Percentiles rank a stretch among this genome's conserved stretches.
Conservation (phyloP, 1,140 invertebrate genomes). For the Danaus melanippus region DNA sequence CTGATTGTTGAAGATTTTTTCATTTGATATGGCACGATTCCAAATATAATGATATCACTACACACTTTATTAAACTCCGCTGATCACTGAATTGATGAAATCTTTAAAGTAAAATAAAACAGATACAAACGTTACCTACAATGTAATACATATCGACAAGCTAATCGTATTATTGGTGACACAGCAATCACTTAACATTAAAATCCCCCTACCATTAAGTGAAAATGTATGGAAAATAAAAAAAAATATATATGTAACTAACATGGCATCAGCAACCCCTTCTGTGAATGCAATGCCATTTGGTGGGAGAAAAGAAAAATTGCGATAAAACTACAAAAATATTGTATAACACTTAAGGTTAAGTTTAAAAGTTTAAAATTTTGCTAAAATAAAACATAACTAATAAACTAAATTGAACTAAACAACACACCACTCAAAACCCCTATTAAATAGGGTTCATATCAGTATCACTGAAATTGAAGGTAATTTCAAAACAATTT, state of each 20-base stretch:
- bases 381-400: constrained; percentile 72
- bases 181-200: constrained; percentile 67
- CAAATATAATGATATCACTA: constrained; percentile 30
- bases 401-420: constrained; percentile 73
- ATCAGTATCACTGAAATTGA: constrained; percentile 65
- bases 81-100: constrained; percentile 48
- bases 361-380: constrained; percentile 58
- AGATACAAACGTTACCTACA: constrained; percentile 41
- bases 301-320: constrained; percentile 67
- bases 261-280: constrained; percentile 49
- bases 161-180: constrained; percentile 70
- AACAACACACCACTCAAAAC: constrained; percentile 64
- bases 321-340: constrained; percentile 65
- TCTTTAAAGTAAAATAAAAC: constrained; percentile 40
- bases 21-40: constrained; percentile 66
- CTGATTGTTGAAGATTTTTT: constrained; percentile 36
- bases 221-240: constrained; percentile 45
- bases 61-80: constrained; percentile 33
- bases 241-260: constrained; percentile 55
- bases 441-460: constrained; percentile 61
- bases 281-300: constrained; percentile 52
- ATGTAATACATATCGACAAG: constrained; percentile 55
- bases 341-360: constrained; percentile 70
- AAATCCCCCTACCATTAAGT: constrained; percentile 51
- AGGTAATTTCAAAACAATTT: constrained; percentile 57